Conservation (phyloP, 30 jellyfish, hydroid and myxozoan species). For the Clytia hemisphaerica region DNA sequence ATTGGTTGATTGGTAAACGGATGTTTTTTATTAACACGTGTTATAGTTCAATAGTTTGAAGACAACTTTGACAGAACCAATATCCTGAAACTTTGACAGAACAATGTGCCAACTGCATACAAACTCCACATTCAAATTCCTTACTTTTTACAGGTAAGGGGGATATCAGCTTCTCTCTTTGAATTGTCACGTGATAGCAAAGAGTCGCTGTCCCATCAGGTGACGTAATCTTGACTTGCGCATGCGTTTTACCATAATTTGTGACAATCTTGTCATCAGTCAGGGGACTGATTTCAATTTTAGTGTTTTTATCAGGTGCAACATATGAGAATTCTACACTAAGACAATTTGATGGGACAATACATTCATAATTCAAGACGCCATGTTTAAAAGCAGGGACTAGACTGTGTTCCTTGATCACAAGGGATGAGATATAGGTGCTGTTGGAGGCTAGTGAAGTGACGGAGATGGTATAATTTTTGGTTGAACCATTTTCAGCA, state of each 20-base stretch:
- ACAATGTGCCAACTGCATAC: neutral
- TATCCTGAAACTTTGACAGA: neutral
- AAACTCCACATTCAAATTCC: neutral
- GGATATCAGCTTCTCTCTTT: neutral
- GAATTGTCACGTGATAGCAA: neutral
- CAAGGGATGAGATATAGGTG: slow-evolving; percentile 48
- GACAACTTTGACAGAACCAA: slow-evolving; percentile 3
- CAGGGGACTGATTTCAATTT: neutral
- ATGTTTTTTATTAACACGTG: slow-evolving; percentile 5
- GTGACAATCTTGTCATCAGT: slow-evolving; percentile 4
- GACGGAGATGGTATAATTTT: slow-evolving; percentile 37
- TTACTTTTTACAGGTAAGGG: too few species aligned
- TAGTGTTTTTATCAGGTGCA: slow-evolving; percentile 46
- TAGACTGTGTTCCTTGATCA: slow-evolving; percentile 28
- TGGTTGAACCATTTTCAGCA: slow-evolving; percentile 83
- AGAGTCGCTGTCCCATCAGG: slow-evolving; percentile 40
- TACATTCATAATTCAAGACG: slow-evolving; percentile 30
- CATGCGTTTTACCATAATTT: slow-evolving; percentile 32
- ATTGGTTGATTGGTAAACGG: slow-evolving; percentile 5
- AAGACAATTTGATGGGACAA: slow-evolving; percentile 39
- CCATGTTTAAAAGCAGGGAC: slow-evolving; percentile 32
- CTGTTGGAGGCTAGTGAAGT: slow-evolving; percentile 47
- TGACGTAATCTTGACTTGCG: slow-evolving; percentile 27
- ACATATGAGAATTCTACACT: slow-evolving; percentile 26
- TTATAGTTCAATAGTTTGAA: neutral